Base-by-base conservation (phyloP, 1,140 invertebrate species). In the Pachypsylla venusta region DNA sequence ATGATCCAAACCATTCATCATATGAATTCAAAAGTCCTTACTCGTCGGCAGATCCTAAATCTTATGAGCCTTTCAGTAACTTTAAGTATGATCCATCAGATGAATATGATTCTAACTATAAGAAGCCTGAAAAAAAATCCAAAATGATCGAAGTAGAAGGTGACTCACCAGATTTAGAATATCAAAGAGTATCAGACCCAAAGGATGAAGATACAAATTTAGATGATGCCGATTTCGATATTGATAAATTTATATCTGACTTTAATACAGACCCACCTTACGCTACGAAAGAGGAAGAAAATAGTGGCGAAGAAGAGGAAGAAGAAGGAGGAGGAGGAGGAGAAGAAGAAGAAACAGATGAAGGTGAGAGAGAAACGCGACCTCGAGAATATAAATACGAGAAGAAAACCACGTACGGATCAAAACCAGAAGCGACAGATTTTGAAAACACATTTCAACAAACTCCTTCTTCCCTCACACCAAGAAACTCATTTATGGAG, bases 281-380 rank as follows among this genome's bases (percentile, higher is more conserved):
- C 16, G 3, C 20, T 10, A 16, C 25, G 1, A 48, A 53, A 25
- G 28, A 25, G 28, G 25, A 39, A 0, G 39, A 53, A 4, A 30
- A 26, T 19, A 48, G 42, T 48, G 60, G 53, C 25, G 60, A 60
- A 60, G 54, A 25, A 56, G 55, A n/a, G 13, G 60, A 60, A 2
- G 19, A 60, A 13, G 55, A 48, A 16, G 42, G 53, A 5, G 60
- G 53, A 13, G 28, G 25, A 3, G 42, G n/a, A 22, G 39, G 60
- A 27, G 54, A 66, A n/a, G 61, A 35, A 59, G 58, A 63, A 22
- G 62, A 62, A 28, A 62, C 64, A 20, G 61, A 57, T n/a, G 64
- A 63, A 25, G 64, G 65, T 26, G 60, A 62, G 19, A 64, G 68
- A 62, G 60, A 69, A 54, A 59, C 65, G 16, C 64, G 65, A 56